These are phyloP conservation scores for Agonopterix alstromeriana DNA, from an alignment of 2,888 invertebrate genomes.

Conservation along the genomic window DNA sequence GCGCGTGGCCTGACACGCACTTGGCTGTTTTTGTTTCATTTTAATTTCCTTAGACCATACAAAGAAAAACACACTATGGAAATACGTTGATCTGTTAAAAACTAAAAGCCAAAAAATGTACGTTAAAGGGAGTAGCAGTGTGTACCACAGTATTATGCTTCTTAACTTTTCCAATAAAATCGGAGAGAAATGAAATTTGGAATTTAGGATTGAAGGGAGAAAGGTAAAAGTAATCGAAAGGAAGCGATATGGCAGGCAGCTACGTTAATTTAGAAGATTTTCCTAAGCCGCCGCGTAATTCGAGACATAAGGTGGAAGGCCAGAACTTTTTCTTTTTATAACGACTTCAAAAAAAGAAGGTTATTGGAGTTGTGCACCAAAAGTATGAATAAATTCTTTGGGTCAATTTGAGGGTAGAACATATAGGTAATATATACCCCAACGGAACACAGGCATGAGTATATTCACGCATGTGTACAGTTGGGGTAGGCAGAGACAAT, in stretches of 20 bases:
- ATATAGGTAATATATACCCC: background rate
- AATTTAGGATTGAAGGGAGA: conserved; percentile 42
- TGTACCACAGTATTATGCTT: conserved; percentile 38
- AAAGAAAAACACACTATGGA: no score
- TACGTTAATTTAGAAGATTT: conserved; percentile 46
- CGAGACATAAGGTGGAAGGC: no score
- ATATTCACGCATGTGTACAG: background rate
- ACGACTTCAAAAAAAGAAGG: no score
- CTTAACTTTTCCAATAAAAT: conserved; percentile 73
- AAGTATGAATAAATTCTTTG: no score
- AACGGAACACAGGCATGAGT: background rate
- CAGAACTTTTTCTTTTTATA: no score
- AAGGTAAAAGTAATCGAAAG: conserved; percentile 50
- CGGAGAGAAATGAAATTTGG: conserved; percentile 65
- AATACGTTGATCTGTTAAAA: no score
- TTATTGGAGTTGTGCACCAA: no score
- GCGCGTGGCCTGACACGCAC: no score
- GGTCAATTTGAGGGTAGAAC: no score
- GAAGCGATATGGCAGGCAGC: conserved; percentile 30
- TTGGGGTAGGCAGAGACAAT: background rate
- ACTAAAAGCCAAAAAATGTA: conserved; percentile 1
- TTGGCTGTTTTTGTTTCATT: no score
- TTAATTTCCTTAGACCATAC: no score
- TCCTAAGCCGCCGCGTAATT: conserved; percentile 11
- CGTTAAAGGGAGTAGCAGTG: conserved; percentile 16